phyloP scores from a whole-genome alignment of 30 jellyfish, hydroid and myxozoan species.

The Morbakka virulenta region DNA sequence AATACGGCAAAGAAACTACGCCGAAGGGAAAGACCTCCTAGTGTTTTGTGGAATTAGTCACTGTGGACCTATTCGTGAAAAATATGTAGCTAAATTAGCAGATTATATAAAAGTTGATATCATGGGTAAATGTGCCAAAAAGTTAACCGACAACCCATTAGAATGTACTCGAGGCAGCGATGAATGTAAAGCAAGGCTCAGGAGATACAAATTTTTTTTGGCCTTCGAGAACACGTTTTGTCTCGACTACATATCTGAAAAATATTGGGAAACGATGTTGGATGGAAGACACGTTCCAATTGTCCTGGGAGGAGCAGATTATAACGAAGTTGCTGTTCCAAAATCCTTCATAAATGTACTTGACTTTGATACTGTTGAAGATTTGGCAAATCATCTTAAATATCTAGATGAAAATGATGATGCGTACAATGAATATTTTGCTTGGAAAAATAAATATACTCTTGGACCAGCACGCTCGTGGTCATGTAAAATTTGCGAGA shows the following conservation, averaged over 20 bases:
- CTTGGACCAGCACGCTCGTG: constrained; percentile 76
- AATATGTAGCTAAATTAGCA: constrained; percentile 52
- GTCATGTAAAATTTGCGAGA: constrained; percentile 83
- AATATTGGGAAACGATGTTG: constrained; percentile 48
- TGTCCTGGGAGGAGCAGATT: constrained; percentile 91
- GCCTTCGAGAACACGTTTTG: constrained; percentile 86
- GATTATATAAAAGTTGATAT: constrained; percentile 63
- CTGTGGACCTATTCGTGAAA: constrained; percentile 87
- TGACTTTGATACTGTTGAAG: constrained; percentile 68
- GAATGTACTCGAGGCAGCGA: constrained; percentile 37
- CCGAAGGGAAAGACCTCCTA: constrained; percentile 68
- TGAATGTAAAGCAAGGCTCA: constrained; percentile 30
- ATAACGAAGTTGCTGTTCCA: constrained; percentile 43
- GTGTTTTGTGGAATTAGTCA: constrained; percentile 69
- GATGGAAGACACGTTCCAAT: constrained; percentile 82
- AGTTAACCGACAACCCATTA: constrained; percentile 55
- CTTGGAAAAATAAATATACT: constrained; percentile 49
- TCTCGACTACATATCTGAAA: constrained; percentile 70
- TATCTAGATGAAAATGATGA: constrained; percentile 74
- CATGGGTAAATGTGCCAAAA: constrained; percentile 73
- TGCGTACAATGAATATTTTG: constrained; percentile 72
- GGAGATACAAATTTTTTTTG: constrained; percentile 74
- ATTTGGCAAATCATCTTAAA: constrained; percentile 52
- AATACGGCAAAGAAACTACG: constrained; percentile 22
- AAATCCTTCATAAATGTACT: constrained; percentile 61